A percentile compares a stretch with the other conserved stretches of the same genome.
These are phyloP conservation scores for Apamea anceps DNA, from an alignment of 2,888 invertebrate species.

Conservation along the genomic window DNA sequence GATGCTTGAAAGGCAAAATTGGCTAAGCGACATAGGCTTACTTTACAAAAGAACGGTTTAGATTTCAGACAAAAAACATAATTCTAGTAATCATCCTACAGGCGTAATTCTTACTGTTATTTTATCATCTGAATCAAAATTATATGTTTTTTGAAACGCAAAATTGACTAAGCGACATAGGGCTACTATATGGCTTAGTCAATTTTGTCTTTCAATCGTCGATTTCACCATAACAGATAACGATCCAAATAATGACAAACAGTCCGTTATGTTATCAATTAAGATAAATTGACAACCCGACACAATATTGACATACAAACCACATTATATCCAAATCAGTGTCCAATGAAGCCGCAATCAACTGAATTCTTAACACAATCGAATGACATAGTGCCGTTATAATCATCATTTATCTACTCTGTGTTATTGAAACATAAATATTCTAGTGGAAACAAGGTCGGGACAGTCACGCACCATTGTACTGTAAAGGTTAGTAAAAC, in stretches of 20 bases:
- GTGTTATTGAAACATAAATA: conserved; percentile 59
- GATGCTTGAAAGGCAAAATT: no score
- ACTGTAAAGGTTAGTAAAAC: conserved; percentile 52
- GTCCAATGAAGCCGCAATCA: conserved; percentile 33
- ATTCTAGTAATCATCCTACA: no score
- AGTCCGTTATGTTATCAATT: background rate
- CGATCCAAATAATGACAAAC: background rate
- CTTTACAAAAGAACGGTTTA: no score
- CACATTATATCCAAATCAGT: conserved; percentile 39
- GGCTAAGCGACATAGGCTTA: no score
- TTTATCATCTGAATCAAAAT: no score
- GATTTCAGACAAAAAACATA: no score
- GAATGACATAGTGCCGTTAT: conserved; percentile 38
- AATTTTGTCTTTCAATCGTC: no score
- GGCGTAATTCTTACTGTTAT: no score
- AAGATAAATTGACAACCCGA: background rate
- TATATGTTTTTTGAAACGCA: no score
- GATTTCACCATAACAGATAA: background rate
- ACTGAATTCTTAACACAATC: conserved; percentile 45
- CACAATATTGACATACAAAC: conserved; percentile 13
- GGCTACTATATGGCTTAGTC: no score
- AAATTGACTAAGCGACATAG: no score
- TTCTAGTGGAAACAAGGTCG: conserved; percentile 54
- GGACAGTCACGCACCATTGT: conserved; percentile 63
- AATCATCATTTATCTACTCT: conserved; percentile 45